Base-by-base conservation (phyloP, 2,113 vertebrate genomes). In the Pavo muticus region DNA sequence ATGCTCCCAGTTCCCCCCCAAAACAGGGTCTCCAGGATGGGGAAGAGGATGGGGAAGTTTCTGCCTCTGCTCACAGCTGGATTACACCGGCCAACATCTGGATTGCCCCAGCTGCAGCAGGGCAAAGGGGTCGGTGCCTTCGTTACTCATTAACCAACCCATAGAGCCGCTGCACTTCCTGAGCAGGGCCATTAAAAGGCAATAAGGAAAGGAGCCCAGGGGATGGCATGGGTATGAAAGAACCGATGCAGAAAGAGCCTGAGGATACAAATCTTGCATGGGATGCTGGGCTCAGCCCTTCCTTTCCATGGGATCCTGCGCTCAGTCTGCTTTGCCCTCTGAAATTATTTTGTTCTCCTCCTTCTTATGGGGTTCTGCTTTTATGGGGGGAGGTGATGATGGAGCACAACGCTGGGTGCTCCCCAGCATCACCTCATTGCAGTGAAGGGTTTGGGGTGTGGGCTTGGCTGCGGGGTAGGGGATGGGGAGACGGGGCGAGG, bases 111-210 rank as follows among this genome's bases (percentile, higher is more conserved):
- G 25, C 16, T 20, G n/a, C 35, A 14, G 47, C 23, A 30, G 29
- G 20, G 69, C 17, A 13, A 17, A 13, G 59, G 78, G 42, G 57
- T 79, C 5, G 29, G 37, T 23, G 81, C 57, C 35, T 87, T 39
- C 2, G 14, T 37, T 44, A 73, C 54, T 94, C 63, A 96, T 96
- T 96, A 96, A 96, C 88, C 87, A 37, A 40, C 63, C 6, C 8
- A 11, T 44, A 19, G 23, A 67, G 29, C 17, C 15, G n/a, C 37
- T 0, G 21, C 2, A n/a, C 76, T 95, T 94, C 91, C 94, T 75
- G 94, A 84, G 85, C 67, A 47, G 54, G 18, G 91, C 75, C n/a
- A 87, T 96, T 94, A 96, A 79, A 69, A 50, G 44, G 91, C 94
- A 85, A 63, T 83, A 76, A 90, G 30, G 57, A 40, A 76, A 90